Conservation (phyloP, 2,113 vertebrate species). For the Balaeniceps rex region DNA sequence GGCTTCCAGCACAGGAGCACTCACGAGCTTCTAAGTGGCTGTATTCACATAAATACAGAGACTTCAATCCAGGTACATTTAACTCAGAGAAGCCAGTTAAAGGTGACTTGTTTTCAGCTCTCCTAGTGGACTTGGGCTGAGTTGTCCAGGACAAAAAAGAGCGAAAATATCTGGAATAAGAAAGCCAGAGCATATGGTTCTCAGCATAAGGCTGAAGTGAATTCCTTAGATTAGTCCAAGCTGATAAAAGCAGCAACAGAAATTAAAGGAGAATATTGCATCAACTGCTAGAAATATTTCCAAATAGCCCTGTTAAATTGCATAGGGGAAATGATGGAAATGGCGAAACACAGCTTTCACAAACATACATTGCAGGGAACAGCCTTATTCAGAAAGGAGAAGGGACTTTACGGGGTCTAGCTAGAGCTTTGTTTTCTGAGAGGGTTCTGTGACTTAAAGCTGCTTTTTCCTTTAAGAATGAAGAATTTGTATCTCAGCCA, state of each 20-base stretch:
- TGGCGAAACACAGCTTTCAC: not conserved
- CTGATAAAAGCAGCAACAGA: not conserved
- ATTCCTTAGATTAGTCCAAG: not conserved
- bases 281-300: not conserved
- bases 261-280: not conserved
- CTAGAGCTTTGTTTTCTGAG: not conserved
- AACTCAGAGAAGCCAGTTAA: not conserved
- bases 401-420: not conserved
- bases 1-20: not conserved
- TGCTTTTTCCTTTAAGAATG: conserved; percentile 24
- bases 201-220: not conserved
- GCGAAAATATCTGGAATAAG: not conserved
- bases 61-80: not conserved
- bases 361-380: not conserved
- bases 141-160: not conserved
- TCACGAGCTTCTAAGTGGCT: not conserved
- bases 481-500: conserved; percentile 42
- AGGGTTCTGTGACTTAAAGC: not conserved
- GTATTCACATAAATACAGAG: not conserved
- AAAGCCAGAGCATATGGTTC: not conserved
- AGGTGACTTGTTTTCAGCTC: not conserved
- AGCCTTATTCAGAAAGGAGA: not conserved
- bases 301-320: not conserved
- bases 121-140: not conserved
- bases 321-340: not conserved